A percentile compares a stretch with the other conserved stretches of the same genome.
phyloP scores from a whole-genome alignment of 2,888 invertebrate genomes.

The Schizotus pectinicornis region DNA sequence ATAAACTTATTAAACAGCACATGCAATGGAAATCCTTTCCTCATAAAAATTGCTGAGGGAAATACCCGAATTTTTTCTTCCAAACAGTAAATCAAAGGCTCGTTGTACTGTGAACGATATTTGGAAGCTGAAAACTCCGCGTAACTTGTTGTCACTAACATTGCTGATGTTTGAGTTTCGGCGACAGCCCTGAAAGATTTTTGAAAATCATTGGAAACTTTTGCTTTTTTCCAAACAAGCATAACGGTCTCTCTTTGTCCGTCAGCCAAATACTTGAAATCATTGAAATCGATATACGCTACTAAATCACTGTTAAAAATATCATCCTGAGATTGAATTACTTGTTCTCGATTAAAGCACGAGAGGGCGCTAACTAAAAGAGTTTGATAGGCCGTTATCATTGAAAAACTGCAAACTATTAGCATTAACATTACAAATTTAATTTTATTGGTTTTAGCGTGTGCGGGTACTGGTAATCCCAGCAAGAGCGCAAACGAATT shows the following conservation, averaged over 20 bases:
- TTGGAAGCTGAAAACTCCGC: conserved; percentile 38
- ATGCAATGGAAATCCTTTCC: conserved; percentile 41
- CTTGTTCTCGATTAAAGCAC: not conserved
- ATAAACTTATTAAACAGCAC: too few relatives aligned
- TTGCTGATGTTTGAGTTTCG: conserved; percentile 12
- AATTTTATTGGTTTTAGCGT: conserved; percentile 27
- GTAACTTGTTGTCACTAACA: conserved; percentile 40
- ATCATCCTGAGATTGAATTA: not conserved
- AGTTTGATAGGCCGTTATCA: conserved; percentile 32
- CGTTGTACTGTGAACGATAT: conserved; percentile 38
- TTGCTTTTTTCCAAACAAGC: not conserved
- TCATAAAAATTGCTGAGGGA: conserved; percentile 45
- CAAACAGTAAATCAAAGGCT: conserved; percentile 40
- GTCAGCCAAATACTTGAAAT: not conserved
- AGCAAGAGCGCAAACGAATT: conserved; percentile 28
- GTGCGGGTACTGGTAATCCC: conserved; percentile 29
- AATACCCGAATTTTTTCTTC: conserved; percentile 41
- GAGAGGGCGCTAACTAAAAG: conserved; percentile 17
- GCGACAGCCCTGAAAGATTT: not conserved
- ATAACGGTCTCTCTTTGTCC: not conserved
- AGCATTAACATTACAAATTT: conserved; percentile 33
- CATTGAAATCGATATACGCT: not conserved
- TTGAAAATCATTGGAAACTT: not conserved
- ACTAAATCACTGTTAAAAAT: not conserved
- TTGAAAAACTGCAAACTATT: conserved; percentile 33